Evolutionary conservation across 2,113 vertebrate species (phyloP).

Genomic region (Caranx ignobilis): DNA sequence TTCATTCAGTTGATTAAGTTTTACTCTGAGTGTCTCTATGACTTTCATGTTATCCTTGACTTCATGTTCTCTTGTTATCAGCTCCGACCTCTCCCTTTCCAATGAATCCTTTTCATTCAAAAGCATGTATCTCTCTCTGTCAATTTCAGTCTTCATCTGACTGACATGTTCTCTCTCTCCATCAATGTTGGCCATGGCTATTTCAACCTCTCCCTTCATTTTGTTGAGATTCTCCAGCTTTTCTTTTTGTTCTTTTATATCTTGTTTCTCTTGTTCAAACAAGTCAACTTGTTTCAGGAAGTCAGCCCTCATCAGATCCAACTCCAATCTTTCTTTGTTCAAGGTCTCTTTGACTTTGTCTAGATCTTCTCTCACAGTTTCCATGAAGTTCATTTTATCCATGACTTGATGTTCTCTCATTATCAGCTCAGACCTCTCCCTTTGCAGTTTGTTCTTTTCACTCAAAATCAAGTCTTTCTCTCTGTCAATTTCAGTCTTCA

Average conservation of each 20-base stretch:
- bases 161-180: no score
- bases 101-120: no score
- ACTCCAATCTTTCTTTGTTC: not conserved
- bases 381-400: not conserved
- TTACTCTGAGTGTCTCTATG: no score
- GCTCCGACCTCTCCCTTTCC: no score
- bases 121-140: no score
- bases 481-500: not conserved
- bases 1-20: no score
- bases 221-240: not conserved
- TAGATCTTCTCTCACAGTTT: not conserved
- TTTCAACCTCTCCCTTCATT: no score
- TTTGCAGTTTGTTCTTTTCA: slow-evolving; percentile 7
- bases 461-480: not conserved
- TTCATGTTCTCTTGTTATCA: no score
- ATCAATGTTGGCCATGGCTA: no score
- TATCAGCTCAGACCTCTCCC: not conserved
- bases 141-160: no score
- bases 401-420: not conserved
- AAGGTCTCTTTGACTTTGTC: not conserved
- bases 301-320: not conserved
- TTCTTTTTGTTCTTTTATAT: not conserved
- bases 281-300: not conserved
- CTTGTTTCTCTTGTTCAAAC: not conserved
- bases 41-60: no score